Base-by-base conservation (phyloP, 2,888 invertebrate species). In the Andrena bucephala region DNA sequence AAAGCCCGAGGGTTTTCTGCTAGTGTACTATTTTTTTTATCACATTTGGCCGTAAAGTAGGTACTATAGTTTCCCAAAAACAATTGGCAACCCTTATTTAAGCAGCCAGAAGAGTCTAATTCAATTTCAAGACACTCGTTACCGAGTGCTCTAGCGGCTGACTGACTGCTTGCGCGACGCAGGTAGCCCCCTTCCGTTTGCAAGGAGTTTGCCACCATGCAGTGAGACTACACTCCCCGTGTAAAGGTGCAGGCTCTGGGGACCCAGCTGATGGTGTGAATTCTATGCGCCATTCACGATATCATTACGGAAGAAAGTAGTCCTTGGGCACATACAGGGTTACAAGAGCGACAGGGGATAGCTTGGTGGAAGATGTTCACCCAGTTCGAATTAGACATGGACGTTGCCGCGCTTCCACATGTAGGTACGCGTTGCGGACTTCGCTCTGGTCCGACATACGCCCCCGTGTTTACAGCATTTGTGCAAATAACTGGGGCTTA, bases 401-500 rank as follows among this genome's bases (percentile, higher is more conserved):
- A 10, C 27, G 42, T 24, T n/a, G 54, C 54, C 16, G 13, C 29
- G 31, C 24, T 20, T 48, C 31, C 50, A 5, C 42, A 16, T 42
- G 48, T 65, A 48, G 29, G 59, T 54, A 62, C 36, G 42, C 57
- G 36, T 42, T 31, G 59, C 70, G 68, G 60, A 83, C 81, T 83
- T 83, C 63, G 27, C 27, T 57, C 27, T 13, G 33, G 48, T 54
- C 68, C 60, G 36, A 31, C 59, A 62, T 50, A 54, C 68, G 54
- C 29, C 27, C 13, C 27, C 67, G 65, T 59, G 65, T 84, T 89
- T 85, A 85, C 74, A 66, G 68, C 79, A 74, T 54, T 63, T 68
- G 72, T 71, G 85, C 81, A 90, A 89, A 90, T 85, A 90, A 78
- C 78, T 67, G 77, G 36, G 79, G 84, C 85, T 86, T 88, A 87